Conservation (phyloP, 2,888 invertebrate genomes). For the Prenolepis imparis region DNA sequence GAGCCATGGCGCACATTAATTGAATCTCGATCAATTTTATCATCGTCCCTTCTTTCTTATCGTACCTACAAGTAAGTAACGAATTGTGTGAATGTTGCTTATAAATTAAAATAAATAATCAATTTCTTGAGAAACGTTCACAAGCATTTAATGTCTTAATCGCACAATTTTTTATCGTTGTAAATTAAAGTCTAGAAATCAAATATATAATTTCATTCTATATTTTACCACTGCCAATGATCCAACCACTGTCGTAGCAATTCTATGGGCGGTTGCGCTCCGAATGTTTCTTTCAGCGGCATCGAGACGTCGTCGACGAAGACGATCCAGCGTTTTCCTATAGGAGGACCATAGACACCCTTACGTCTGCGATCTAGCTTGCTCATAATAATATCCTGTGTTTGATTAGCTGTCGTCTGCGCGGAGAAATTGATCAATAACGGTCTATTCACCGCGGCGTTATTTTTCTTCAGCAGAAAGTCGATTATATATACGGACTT, state of each 20-base stretch:
- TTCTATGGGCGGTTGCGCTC: constrained; percentile 98
- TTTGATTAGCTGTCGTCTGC: constrained; percentile 97
- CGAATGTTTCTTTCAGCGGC: constrained; percentile 96
- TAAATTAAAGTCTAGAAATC: not conserved
- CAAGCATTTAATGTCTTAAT: not conserved
- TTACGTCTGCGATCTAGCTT: constrained; percentile 97
- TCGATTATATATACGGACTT: constrained; percentile 96
- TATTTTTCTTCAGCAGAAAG: constrained; percentile 93
- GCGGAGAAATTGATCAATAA: constrained; percentile 97
- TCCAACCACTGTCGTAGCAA: constrained; percentile 96
- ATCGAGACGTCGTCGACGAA: constrained; percentile 99
- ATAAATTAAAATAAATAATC: constrained; percentile 10
- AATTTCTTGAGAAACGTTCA: not conserved
- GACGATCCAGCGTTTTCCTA: constrained; percentile 95
- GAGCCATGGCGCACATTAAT: constrained; percentile 93
- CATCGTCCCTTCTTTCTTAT: constrained; percentile 92
- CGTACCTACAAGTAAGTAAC: constrained; percentile 87
- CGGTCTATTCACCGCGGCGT: constrained; percentile 93
- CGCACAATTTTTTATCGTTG: not conserved
- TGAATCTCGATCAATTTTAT: constrained; percentile 93
- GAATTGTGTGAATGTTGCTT: not conserved
- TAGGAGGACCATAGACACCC: constrained; percentile 96
- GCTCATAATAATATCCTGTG: constrained; percentile 97
- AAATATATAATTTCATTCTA: not conserved
- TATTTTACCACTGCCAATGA: constrained; percentile 92